Base-by-base conservation (phyloP, 2,797 vertebrate genomes). In the Sparidentex hasta region DNA sequence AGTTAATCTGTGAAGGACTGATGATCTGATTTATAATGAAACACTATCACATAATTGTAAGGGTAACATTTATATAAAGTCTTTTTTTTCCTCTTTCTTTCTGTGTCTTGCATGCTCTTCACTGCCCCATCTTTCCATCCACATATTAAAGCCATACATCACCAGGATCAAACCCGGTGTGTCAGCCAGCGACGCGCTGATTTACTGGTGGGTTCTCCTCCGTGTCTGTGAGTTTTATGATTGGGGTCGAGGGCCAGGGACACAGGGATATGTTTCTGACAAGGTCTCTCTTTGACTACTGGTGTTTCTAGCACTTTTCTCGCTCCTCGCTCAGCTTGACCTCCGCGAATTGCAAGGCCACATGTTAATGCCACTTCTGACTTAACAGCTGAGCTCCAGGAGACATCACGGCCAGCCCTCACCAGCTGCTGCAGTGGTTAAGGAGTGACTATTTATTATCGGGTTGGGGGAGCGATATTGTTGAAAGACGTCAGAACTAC, bases 81-180 rank as follows among this genome's bases (percentile, higher is more conserved):
- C 3, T 58, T 5, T 61, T 25, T 33, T 46, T 13, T 48, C 3
- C 3, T 50, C 9, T 47, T 18, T 21, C 3, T n/a, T 6, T 67
- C 41, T 50, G 23, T 57, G 14, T 71, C 51, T 70, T 72, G 33
- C 43, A 63, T 78, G 63, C 48, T 69, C 64, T 80, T 71, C 65
- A 46, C 71, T 68, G 69, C 48, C 11, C 44, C 61, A 70, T 89
- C 81, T 82, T 83, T 74, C 88, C 71, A 69, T 90, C 83, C 91
- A 89, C 87, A 89, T 94, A 94, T 93, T 94, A 92, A 92, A 94
- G 87, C 77, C 75, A 91, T 95, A 94, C 72, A 93, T 94, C 91
- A 94, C 79, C 59, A 68, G 87, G 89, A 93, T 96, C 94, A 95
- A 94, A 93, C 92, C 85, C 82, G 58, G 80, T 71, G 85, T 86